Conservation (phyloP, 2,888 invertebrate species). For the Colletes collaris region DNA sequence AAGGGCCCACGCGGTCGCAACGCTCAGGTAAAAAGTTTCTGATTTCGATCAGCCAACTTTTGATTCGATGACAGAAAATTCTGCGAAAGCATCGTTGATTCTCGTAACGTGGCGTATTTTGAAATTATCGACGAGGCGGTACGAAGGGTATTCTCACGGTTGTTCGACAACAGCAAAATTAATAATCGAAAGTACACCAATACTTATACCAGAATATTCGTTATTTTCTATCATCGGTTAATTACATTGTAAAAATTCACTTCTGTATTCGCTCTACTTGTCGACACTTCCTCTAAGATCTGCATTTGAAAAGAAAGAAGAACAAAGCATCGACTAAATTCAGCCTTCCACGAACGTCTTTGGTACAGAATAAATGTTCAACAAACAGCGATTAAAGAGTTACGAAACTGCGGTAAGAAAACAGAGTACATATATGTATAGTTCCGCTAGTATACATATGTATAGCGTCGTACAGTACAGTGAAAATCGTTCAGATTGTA, state of each 20-base stretch:
- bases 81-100: background rate
- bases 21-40: background rate
- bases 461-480: too few species aligned
- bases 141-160: too few species aligned
- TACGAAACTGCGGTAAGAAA: constrained; percentile 45
- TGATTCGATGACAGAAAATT: background rate
- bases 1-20: constrained; percentile 5
- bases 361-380: background rate
- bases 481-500: background rate
- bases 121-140: background rate
- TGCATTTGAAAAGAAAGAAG: background rate
- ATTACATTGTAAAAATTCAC: background rate
- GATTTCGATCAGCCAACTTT: background rate
- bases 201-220: too few species aligned
- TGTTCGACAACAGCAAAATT: too few species aligned
- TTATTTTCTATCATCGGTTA: too few species aligned
- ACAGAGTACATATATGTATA: background rate
- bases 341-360: background rate
- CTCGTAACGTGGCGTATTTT: background rate
- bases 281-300: background rate
- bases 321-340: background rate
- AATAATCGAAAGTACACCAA: too few species aligned
- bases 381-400: constrained; percentile 14
- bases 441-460: too few species aligned
- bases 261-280: background rate